Percentiles rank a stretch among this genome's conserved stretches.
These are phyloP conservation scores for Orientallactaga sibirica DNA, from an alignment of 2,797 vertebrate genomes.

Conservation along the genomic window DNA sequence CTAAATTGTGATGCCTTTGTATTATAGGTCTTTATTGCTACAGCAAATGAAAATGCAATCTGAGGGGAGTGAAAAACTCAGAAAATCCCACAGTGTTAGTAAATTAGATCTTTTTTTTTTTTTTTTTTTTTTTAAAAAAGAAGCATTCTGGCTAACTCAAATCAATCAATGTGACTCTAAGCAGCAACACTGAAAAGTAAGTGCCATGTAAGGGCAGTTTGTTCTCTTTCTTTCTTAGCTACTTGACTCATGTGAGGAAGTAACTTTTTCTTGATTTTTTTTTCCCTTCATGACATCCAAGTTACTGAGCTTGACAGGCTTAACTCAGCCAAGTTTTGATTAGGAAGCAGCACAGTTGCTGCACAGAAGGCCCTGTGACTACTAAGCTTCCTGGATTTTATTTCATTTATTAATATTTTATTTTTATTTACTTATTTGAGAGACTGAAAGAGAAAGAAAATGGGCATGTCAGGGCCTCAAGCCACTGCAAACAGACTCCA, in stretches of 20 bases:
- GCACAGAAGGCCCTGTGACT: neutral
- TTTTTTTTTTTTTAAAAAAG: neutral
- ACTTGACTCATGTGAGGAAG: conserved; percentile 70
- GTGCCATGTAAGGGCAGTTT: conserved; percentile 34
- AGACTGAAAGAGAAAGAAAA: too few species aligned
- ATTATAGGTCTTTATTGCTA: conserved; percentile 73
- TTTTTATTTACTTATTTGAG: too few species aligned
- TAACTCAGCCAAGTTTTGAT: conserved; percentile 80
- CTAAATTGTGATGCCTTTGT: conserved; percentile 62
- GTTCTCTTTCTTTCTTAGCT: conserved; percentile 69
- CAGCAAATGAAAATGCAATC: conserved; percentile 78
- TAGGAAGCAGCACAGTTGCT: conserved; percentile 52
- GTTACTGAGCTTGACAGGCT: conserved; percentile 28
- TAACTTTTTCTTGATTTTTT: conserved; percentile 71
- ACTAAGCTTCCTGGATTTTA: neutral
- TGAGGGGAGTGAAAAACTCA: conserved; percentile 76
- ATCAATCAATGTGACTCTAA: conserved; percentile 78
- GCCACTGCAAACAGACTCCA: too few species aligned
- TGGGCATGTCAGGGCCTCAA: too few species aligned
- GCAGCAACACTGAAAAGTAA: conserved; percentile 71
- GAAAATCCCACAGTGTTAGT: conserved; percentile 82
- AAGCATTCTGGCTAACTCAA: conserved; percentile 70
- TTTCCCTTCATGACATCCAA: conserved; percentile 67
- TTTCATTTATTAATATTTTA: too few species aligned
- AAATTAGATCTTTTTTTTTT: conserved; percentile 79